Evolutionary conservation across 2,113 vertebrate genomes (phyloP).

Genomic region (Salvelinus fontinalis): DNA sequence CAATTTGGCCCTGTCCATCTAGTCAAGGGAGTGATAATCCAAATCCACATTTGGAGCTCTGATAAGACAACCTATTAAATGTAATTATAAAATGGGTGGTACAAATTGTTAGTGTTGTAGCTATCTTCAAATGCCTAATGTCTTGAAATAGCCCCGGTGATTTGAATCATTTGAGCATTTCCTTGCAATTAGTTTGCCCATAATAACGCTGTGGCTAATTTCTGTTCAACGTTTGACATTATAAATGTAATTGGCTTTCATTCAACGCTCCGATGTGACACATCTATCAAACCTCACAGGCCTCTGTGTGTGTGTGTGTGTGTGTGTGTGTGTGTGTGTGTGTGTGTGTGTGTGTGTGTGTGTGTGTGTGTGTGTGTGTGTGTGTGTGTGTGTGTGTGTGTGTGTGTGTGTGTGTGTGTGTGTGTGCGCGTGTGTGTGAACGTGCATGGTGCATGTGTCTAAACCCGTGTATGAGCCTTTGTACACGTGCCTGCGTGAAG

Average conservation of each 20-base stretch:
- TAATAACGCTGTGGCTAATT: constrained; percentile 82
- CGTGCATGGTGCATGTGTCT: constrained; percentile 9
- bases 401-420: constrained; percentile 30
- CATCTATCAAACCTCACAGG: constrained; percentile 88
- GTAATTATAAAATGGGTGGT: constrained; percentile 75
- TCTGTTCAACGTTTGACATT: constrained; percentile 95
- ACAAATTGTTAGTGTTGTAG: constrained; percentile 70
- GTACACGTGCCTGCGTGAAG: constrained; percentile 24
- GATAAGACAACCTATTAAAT: constrained; percentile 79
- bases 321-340: constrained; percentile 30
- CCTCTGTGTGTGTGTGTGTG: constrained; percentile 20
- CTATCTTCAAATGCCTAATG: constrained; percentile 77
- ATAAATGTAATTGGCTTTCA: constrained; percentile 96
- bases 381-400: constrained; percentile 23
- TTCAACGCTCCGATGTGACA: constrained; percentile 89
- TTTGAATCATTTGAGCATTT: constrained; percentile 78
- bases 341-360: constrained; percentile 36
- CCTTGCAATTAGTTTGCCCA: constrained; percentile 76
- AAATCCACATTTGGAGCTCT: constrained; percentile 68
- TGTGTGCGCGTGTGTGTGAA: constrained; percentile 35
- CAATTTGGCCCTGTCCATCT: constrained; percentile 63
- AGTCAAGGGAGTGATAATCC: constrained; percentile 68
- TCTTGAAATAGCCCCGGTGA: constrained; percentile 73
- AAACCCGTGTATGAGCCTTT: background rate
- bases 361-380: constrained; percentile 29